A percentile compares a stretch with the other conserved stretches of the same genome.
Evolutionary conservation across 1,140 invertebrate genomes (phyloP).

Genomic region (Cataglyphis hispanica): DNA sequence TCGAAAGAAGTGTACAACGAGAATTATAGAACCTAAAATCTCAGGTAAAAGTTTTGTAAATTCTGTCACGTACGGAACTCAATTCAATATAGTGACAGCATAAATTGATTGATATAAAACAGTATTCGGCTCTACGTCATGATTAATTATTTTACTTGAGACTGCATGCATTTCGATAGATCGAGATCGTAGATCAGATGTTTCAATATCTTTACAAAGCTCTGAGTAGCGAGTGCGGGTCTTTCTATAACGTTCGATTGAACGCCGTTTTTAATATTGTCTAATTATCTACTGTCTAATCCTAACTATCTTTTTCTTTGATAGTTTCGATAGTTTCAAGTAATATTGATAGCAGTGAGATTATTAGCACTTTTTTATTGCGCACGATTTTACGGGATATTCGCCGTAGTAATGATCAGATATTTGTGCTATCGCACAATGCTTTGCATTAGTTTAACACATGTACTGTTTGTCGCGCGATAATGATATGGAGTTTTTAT

Average conservation of each 20-base stretch:
- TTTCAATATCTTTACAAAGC: slow-evolving; percentile 51
- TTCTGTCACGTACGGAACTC: slow-evolving; percentile 37
- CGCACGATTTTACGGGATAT: slow-evolving; percentile 63
- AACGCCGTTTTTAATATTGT: slow-evolving; percentile 34
- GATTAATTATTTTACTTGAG: slow-evolving; percentile 63
- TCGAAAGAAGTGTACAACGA: slow-evolving; percentile 65
- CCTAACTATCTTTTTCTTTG: slow-evolving; percentile 20
- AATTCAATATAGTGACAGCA: slow-evolving; percentile 12
- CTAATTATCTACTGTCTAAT: no score
- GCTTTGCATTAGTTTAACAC: slow-evolving; percentile 66
- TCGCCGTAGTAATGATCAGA: slow-evolving; percentile 41
- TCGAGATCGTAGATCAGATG: slow-evolving; percentile 49
- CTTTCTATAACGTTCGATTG: slow-evolving; percentile 9
- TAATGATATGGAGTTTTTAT: not conserved
- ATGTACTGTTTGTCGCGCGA: not conserved
- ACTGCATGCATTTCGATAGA: slow-evolving; percentile 69
- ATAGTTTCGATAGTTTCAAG: slow-evolving; percentile 24
- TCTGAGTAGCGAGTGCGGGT: slow-evolving; percentile 43
- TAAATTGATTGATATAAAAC: slow-evolving; percentile 37
- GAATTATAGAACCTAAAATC: slow-evolving; percentile 68
- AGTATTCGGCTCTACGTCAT: slow-evolving; percentile 40
- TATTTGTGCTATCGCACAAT: slow-evolving; percentile 52
- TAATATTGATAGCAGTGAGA: slow-evolving; percentile 47
- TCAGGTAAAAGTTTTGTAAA: slow-evolving; percentile 73
- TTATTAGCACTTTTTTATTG: slow-evolving; percentile 60